Evolutionary conservation across 2,113 vertebrate species (phyloP).

Genomic region (Gasterosteus aculeatus): DNA sequence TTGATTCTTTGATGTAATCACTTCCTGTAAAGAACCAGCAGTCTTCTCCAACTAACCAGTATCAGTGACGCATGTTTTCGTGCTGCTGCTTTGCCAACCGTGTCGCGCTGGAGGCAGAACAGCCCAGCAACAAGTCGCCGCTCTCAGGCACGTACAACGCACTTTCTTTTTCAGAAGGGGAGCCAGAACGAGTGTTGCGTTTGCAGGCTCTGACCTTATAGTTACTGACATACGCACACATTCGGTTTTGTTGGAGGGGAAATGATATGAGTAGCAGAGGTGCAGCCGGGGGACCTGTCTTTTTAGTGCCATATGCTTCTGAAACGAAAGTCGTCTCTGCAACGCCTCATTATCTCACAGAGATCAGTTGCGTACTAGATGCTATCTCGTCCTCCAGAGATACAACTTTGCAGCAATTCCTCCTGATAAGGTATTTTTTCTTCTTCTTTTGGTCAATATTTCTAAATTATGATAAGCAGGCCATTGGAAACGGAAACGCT

Average conservation of each 20-base stretch:
- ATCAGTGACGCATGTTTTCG: background rate
- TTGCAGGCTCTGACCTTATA: background rate
- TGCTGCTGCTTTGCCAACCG: no score
- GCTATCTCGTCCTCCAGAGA: background rate
- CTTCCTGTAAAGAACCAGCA: no score
- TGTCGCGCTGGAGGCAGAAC: background rate
- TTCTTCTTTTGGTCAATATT: background rate
- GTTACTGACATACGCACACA: conserved; percentile 9
- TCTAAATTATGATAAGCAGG: conserved; percentile 2
- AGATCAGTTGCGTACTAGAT: background rate
- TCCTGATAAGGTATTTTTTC: background rate
- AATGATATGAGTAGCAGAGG: conserved; percentile 33
- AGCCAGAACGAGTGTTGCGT: conserved; percentile 3
- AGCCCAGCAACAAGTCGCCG: conserved; percentile 1
- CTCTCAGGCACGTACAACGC: background rate
- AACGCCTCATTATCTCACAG: conserved; percentile 2
- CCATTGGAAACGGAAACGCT: conserved; percentile 5
- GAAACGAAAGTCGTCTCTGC: background rate
- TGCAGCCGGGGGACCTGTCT: background rate
- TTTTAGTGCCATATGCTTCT: background rate
- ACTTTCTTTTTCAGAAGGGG: conserved; percentile 14
- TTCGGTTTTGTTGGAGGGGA: conserved; percentile 33
- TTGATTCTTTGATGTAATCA: no score
- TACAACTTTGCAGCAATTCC: no score
- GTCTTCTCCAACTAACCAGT: background rate